Base-by-base conservation (phyloP, 2,888 invertebrate species). In the Ephialtes manifestator region DNA sequence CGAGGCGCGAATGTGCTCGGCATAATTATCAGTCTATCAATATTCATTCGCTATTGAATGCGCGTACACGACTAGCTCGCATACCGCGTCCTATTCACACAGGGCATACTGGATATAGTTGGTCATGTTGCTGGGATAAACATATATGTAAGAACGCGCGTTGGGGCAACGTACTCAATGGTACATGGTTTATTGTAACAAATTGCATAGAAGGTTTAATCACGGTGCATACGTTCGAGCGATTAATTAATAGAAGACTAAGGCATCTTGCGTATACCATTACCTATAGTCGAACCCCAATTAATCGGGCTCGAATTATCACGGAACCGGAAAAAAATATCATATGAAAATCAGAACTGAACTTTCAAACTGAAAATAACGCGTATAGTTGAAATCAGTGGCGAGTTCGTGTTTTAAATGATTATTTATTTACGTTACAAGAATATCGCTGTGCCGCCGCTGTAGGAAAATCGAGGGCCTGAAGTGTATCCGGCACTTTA, bases 41-140 rank as follows among this genome's bases (percentile, higher is more conserved):
- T 89, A 89, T 89, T 89, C 89, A 89, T 89, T 84, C 86, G 74
- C 85, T 86, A 87, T 88, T 80, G 86, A 88, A 88, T 88, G 82
- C 81, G 84, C 60, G 74, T 74, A 77, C 82, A 68, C 76, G 81
- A 77, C 43, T 67, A 58, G 75, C 78, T 79, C 71, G 78, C 82
- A 79, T 71, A 80, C 81, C 81, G 53, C 68, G 65, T 46, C 65
- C 71, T 58, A 71, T 20, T 31, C 24, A 48, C 43, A 13, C 15
- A 39, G 65, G 18, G 24, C 15, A 24, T 18, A 55, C 24, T 24
- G 24, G 35, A 5, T 65, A 24, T 46, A 43, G 20, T 11, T 11
- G 15, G 20, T 2, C 20, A 24, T 11, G 48, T 15, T 10, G 48
- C 10, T 10, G n/a, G 18, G 48, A 46, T n/a, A 48, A n/a, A 39